Base-by-base conservation (phyloP, 1,140 invertebrate species). In the Cydia splendana region DNA sequence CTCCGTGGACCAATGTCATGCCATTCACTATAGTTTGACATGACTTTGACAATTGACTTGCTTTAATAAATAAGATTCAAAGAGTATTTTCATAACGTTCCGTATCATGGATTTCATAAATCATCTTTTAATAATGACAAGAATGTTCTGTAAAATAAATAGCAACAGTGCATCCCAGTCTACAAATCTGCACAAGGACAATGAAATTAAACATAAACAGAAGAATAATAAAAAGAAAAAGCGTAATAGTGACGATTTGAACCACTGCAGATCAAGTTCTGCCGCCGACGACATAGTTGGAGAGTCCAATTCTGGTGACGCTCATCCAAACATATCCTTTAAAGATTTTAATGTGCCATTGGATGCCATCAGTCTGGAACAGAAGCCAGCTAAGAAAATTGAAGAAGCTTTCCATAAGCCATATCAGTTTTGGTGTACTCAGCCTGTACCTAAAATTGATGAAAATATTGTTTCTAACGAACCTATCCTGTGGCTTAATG, bases 351-450 rank as follows among this genome's bases (percentile, higher is more conserved):
- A 97, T 86, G 96, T 97, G 93, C 97, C 97, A 0, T 97, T 98
- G 95, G 96, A 98, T 89, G 95, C 96, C n/a, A 94, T 98, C 45
- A 95, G 95, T 80, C 91, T 96, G 69, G 95, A 96, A 85, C 95
- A 96, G 83, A 96, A 96, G 87, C 95, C 96, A 77, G 96, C 96
- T 12, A 97, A 96, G 93, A 97, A 96, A 24, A 95, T 95, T 45
- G 96, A 97, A 91, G 96, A 96, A 91, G 96, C 96, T 79, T 82
- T 92, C 85, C 96, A 96, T 84, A 98, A 98, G 87, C 95, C 96
- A 77, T 99, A 98, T 94, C 95, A 98, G 89, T 99, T 99, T 94
- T 99, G 99, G 99, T 98, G 97, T 78, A 99, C 99, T 42, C 99
- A 99, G 90, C 99, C 99, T 15, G 99, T 99, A 78, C 98, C 99